phyloP scores from a whole-genome alignment of 2,113 vertebrate species.

The Neofelis nebulosa region DNA sequence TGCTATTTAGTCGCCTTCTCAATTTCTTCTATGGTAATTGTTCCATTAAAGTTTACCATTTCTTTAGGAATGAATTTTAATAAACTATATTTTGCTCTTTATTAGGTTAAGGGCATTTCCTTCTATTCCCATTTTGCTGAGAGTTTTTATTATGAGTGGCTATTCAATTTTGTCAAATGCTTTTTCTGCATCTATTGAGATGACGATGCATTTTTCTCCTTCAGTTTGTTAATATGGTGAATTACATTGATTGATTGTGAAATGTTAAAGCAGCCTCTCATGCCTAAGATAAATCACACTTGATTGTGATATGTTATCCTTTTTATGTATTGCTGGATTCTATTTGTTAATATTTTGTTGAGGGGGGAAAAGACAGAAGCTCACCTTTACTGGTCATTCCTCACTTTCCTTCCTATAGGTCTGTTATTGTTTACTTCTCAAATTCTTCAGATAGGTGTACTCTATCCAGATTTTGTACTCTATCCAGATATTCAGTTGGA shows the following conservation, averaged over 20 bases:
- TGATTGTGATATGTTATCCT: neutral
- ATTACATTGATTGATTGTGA: conserved; percentile 1
- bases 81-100: neutral
- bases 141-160: conserved; percentile 13
- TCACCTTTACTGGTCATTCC: neutral
- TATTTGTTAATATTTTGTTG: conserved; percentile 5
- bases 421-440: neutral
- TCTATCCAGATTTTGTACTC: neutral
- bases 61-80: conserved; percentile 27
- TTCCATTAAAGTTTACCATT: conserved; percentile 4
- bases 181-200: neutral
- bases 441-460: neutral
- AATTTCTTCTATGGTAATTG: neutral
- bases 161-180: conserved; percentile 21
- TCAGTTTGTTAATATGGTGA: neutral
- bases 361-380: neutral
- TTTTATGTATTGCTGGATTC: neutral
- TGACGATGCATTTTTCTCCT: neutral
- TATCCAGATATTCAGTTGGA: neutral
- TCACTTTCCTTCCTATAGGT: neutral
- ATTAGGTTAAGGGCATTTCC: neutral
- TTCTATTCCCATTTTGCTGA: neutral
- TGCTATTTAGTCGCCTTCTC: neutral
- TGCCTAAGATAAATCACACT: neutral
- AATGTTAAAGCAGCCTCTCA: neutral